phyloP scores from a whole-genome alignment of 2,888 invertebrate species.

The Stratiomys singularior region DNA sequence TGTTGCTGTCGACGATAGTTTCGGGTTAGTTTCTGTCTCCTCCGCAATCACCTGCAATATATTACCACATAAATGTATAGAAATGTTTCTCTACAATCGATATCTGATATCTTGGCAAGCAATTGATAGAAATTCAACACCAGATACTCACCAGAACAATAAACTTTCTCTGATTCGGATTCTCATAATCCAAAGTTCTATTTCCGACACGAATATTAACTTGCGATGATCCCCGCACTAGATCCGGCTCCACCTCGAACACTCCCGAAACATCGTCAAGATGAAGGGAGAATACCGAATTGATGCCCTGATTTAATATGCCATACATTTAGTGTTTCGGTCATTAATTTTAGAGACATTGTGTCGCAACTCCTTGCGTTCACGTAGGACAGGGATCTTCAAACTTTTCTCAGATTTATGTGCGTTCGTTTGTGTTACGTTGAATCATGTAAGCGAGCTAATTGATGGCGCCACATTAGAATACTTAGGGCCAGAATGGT shows the following conservation, averaged over 20 bases:
- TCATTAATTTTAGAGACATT: slow-evolving; percentile 37
- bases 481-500: too few species aligned
- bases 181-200: slow-evolving; percentile 86
- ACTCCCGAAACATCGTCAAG: slow-evolving; percentile 83
- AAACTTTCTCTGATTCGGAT: slow-evolving; percentile 91
- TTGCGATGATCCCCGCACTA: slow-evolving; percentile 82
- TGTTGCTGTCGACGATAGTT: slow-evolving; percentile 84
- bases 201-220: slow-evolving; percentile 85
- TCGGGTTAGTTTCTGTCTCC: slow-evolving; percentile 80
- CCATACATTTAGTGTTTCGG: slow-evolving; percentile 53
- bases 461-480: neutral
- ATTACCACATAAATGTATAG: neutral
- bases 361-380: neutral
- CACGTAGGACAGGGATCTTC: slow-evolving; percentile 10
- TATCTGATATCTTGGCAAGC: neutral
- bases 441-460: neutral
- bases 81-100: slow-evolving; percentile 35
- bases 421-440: neutral
- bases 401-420: slow-evolving; percentile 15
- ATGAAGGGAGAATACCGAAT: slow-evolving; percentile 83
- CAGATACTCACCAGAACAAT: slow-evolving; percentile 75
- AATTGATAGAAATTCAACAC: slow-evolving; percentile 42
- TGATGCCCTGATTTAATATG: slow-evolving; percentile 73
- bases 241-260: slow-evolving; percentile 84
- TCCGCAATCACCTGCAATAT: slow-evolving; percentile 78